Evolutionary conservation across 2,888 invertebrate genomes (phyloP), one percentile per base, ranked within the genome.

Genomic region (Dasypogon diadema): DNA sequence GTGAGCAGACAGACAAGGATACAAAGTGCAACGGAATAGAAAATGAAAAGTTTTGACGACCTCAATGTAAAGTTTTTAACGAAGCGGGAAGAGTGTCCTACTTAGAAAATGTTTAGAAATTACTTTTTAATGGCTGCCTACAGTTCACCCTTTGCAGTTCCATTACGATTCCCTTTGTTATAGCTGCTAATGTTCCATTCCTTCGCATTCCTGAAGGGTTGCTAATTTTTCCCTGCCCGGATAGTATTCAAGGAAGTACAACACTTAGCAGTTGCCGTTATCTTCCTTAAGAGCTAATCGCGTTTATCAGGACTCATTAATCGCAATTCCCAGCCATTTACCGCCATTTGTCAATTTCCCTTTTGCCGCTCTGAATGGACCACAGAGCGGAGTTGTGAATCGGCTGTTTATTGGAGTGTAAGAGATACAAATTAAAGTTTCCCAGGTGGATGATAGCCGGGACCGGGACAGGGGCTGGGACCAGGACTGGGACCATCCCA

Each of bases 371-470:
- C 22, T 18, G 60, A 60, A 60, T 37, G 60, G 60, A 12, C 60
- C 60, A 58, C 30, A 18, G 14, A 37, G 37, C 42, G 2, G 16
- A 4, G 34, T 16, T 60, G 60, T 21, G 42, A 37, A 60, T 37
- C 26, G 21, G 22, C 60, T 30, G 60, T 37, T 37, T 37, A 37
- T 42, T 60, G 37, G 37, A 42, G 60, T 37, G 60, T 34, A 60
- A 60, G 60, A 60, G 60, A 60, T 60, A 60, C 60, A 60, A 60
- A 60, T 60, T 60, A 60, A 60, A 60, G 34, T 60, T 60, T 60
- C 18, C 42, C 60, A 60, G 60, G 60, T 60, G 16, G n/a, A 18
- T 21, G 60, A 37, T 16, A 60, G 10, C 60, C 60, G 60, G 18
- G 34, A 34, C 37, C 16, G n/a, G n/a, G n/a, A n/a, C n/a, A n/a